phyloP scores from a whole-genome alignment of 2,888 invertebrate species.

The Drosophila buzzatii region DNA sequence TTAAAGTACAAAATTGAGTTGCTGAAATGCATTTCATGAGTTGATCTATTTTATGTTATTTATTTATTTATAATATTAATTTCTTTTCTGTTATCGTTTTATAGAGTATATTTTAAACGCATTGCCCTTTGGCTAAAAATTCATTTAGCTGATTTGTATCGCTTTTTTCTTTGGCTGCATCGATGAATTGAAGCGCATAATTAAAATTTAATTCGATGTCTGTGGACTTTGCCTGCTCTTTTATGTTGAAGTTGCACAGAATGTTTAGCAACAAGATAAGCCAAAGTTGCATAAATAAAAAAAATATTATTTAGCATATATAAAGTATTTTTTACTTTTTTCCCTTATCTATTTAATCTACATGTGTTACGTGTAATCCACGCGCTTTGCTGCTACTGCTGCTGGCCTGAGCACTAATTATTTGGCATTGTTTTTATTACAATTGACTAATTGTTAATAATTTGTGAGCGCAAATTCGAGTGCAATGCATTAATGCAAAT shows the following conservation, averaged over 20 bases:
- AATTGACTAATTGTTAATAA: conserved; percentile 74
- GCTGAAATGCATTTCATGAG: neutral
- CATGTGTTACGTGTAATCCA: neutral
- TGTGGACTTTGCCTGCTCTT: neutral
- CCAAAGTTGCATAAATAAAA: neutral
- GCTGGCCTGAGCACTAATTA: conserved; percentile 55
- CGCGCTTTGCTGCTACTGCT: neutral
- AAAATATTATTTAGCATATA: neutral
- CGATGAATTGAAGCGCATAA: conserved; percentile 19
- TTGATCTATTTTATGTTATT: too few species aligned
- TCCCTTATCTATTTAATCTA: neutral
- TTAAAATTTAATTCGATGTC: conserved; percentile 12
- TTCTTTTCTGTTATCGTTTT: too few species aligned
- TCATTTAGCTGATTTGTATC: neutral
- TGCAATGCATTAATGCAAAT: conserved; percentile 50
- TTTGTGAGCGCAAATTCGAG: conserved; percentile 26
- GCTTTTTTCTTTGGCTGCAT: neutral
- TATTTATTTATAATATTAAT: too few species aligned
- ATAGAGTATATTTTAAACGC: conserved; percentile 1
- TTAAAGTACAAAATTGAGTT: neutral
- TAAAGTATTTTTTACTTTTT: neutral
- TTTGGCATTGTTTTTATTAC: conserved; percentile 63
- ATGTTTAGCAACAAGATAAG: neutral
- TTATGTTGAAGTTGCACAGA: neutral
- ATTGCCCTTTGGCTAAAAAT: too few species aligned